These are phyloP conservation scores for Neolamprologus longior DNA, from an alignment of 2,113 vertebrate species.

Conservation along the genomic window DNA sequence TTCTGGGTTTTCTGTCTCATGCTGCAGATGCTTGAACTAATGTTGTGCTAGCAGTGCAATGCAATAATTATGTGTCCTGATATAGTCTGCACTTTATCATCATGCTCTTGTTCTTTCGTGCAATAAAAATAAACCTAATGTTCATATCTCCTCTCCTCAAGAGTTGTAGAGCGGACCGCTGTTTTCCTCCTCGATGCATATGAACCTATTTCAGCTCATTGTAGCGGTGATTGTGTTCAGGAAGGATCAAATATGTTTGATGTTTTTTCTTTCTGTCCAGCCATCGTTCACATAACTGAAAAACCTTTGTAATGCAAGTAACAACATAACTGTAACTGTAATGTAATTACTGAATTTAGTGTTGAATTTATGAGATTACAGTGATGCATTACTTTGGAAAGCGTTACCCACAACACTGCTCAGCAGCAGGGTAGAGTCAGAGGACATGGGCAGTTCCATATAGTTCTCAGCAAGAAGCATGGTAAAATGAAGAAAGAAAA, in stretches of 20 bases:
- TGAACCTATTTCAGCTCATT: neutral
- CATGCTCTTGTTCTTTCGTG: neutral
- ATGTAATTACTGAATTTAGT: neutral
- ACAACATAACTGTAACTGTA: neutral
- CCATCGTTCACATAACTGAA: neutral
- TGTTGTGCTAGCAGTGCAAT: neutral
- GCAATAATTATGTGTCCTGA: neutral
- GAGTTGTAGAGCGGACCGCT: neutral
- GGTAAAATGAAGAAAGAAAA: neutral
- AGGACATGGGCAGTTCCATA: neutral
- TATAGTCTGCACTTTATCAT: neutral
- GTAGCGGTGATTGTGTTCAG: rapidly evolving
- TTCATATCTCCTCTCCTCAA: neutral
- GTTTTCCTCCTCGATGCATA: neutral
- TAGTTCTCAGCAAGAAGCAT: neutral
- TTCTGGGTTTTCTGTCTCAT: neutral
- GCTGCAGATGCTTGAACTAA: neutral
- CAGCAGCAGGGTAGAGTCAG: neutral
- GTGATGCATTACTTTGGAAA: neutral
- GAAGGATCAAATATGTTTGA: neutral
- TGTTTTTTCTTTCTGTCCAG: neutral
- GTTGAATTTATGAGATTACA: neutral
- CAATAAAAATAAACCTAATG: neutral
- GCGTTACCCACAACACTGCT: neutral
- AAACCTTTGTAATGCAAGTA: neutral